A percentile compares a stretch with the other conserved stretches of the same genome.
Evolutionary conservation across 2,113 vertebrate species (phyloP).

Genomic region (Podarcis raffonei): DNA sequence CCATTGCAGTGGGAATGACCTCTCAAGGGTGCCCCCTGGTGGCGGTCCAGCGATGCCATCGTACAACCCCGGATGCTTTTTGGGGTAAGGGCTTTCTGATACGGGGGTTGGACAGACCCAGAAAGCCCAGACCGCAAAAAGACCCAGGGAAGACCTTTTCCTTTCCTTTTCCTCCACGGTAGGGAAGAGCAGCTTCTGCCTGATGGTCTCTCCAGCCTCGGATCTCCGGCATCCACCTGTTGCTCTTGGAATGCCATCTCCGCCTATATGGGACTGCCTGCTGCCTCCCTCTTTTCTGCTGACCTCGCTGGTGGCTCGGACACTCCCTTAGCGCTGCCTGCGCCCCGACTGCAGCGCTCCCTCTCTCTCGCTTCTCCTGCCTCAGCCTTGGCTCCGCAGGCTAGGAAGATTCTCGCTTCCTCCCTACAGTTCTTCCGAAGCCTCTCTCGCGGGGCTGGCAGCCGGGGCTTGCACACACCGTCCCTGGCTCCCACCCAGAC

Average conservation of each 20-base stretch:
- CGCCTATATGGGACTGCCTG: not conserved
- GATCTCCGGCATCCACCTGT: not conserved
- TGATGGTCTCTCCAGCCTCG: not conserved
- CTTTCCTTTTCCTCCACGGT: not conserved
- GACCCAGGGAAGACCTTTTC: constrained; percentile 39
- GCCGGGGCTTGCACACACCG: not conserved
- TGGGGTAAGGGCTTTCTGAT: constrained; percentile 61
- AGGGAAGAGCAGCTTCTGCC: not conserved
- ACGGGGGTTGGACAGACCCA: constrained; percentile 55
- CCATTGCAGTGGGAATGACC: not conserved
- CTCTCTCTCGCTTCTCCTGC: not conserved
- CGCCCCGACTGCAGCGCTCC: not conserved
- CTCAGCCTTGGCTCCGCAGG: not conserved
- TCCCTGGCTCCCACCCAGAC: not conserved
- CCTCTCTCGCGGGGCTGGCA: not conserved
- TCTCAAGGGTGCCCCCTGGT: not conserved
- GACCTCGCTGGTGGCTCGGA: not conserved
- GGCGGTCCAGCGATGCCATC: constrained; percentile 36
- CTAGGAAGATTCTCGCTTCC: not conserved
- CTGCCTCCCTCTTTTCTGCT: not conserved
- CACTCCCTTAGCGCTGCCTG: not conserved
- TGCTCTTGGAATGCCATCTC: not conserved
- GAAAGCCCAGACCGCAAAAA: constrained; percentile 62
- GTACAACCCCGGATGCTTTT: constrained; percentile 53
- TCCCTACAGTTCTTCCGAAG: not conserved